These are phyloP conservation scores for Myotis myotis DNA, from an alignment of 2,797 vertebrate genomes.

Conservation along the genomic window DNA sequence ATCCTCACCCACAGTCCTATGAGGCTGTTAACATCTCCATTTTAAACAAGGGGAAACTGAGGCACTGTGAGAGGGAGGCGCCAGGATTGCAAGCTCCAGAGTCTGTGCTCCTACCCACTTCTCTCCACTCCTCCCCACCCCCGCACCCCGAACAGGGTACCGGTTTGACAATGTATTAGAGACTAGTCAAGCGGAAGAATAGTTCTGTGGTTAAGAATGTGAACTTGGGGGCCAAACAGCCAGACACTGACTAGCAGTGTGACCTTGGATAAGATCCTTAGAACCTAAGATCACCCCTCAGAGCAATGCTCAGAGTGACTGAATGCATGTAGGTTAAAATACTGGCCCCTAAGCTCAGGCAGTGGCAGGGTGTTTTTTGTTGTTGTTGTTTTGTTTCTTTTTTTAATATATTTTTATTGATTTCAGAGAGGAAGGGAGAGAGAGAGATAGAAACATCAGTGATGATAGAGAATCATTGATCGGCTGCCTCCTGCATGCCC, in stretches of 20 bases:
- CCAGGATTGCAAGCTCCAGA: background rate
- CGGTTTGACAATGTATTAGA: background rate
- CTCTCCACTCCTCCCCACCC: background rate
- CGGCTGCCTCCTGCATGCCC: no score
- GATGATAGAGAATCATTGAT: no score
- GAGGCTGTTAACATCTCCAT: background rate
- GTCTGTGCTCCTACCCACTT: background rate
- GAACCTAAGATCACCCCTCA: background rate
- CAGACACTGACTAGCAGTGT: background rate
- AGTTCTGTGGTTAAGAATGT: background rate
- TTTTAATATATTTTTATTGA: no score
- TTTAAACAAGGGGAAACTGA: constrained; percentile 6
- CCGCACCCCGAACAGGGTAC: background rate
- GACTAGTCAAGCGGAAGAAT: background rate
- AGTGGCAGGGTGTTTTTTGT: background rate
- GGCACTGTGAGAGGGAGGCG: background rate
- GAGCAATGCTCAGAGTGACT: background rate
- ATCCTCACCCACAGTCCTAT: background rate
- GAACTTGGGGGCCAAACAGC: background rate
- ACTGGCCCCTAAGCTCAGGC: background rate
- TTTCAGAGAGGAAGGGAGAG: no score
- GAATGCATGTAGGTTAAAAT: background rate
- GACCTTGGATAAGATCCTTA: background rate
- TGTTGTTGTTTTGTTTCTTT: background rate
- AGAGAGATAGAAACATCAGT: no score